Conservation (phyloP, 53 echinoderm and acorn worm genomes). For the Antedon mediterranea region DNA sequence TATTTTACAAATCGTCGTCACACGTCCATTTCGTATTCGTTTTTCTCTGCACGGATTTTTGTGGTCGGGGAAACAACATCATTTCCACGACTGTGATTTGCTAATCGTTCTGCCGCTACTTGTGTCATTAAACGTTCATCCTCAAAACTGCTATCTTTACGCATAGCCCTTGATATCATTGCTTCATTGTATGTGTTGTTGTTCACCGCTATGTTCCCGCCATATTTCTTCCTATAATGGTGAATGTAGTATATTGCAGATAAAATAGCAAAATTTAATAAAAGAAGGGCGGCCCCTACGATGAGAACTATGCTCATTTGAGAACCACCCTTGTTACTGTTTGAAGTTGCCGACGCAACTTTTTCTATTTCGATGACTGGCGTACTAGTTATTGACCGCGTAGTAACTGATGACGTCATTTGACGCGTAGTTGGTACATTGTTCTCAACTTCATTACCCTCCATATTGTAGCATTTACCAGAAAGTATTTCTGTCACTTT, state of each 20-base stretch:
- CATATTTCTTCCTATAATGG: constrained; percentile 48
- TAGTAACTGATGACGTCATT: not conserved
- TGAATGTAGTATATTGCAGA: constrained; percentile 76
- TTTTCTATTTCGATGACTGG: not conserved
- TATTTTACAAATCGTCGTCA: not conserved
- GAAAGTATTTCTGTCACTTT: constrained; percentile 11
- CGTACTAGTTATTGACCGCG: not conserved
- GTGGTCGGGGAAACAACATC: not conserved
- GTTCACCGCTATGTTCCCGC: not conserved
- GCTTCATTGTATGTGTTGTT: not conserved
- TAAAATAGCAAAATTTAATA: constrained; percentile 65
- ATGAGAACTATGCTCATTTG: constrained; percentile 89
- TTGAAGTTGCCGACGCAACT: not conserved
- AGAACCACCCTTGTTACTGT: not conserved
- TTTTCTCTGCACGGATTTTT: not conserved
- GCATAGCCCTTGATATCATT: not conserved
- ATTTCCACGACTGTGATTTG: not conserved
- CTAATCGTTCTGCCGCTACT: not conserved
- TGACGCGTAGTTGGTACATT: not conserved
- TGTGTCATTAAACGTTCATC: not conserved
- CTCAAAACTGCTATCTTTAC: not conserved
- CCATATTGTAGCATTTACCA: not conserved
- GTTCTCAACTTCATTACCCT: not conserved
- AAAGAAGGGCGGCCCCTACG: constrained; percentile 64
- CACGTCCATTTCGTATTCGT: not conserved